A percentile compares a stretch with the other conserved stretches of the same genome.
Evolutionary conservation across 1,140 invertebrate genomes (phyloP).

Genomic region (Ceratina calcarata): DNA sequence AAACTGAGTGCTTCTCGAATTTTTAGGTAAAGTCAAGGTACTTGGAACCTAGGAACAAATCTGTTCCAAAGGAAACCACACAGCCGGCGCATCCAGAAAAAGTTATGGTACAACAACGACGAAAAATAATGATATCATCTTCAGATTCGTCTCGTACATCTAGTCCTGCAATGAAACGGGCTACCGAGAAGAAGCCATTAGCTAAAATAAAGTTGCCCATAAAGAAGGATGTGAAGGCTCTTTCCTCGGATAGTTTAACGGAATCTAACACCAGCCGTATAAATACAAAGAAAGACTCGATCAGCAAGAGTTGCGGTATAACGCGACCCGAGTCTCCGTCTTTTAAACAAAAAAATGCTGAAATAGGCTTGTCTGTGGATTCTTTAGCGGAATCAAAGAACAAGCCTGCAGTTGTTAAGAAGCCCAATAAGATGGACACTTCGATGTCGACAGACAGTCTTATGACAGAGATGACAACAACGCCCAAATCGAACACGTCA

Average conservation of each 20-base stretch:
- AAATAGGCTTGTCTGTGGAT: constrained; percentile 80
- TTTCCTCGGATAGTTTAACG: constrained; percentile 81
- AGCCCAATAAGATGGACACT: constrained; percentile 71
- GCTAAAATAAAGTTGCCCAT: constrained; percentile 76
- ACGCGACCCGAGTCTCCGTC: constrained; percentile 78
- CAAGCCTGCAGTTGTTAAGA: constrained; percentile 73
- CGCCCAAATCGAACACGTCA: constrained; percentile 69
- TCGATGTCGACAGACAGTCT: constrained; percentile 78
- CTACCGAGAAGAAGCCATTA: constrained; percentile 72
- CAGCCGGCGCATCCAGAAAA: constrained; percentile 69
- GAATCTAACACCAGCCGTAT: constrained; percentile 72
- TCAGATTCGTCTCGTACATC: constrained; percentile 85
- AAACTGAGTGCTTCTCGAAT: background rate
- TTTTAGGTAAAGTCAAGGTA: constrained; percentile 82
- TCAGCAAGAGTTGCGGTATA: constrained; percentile 77
- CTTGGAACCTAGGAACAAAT: constrained; percentile 80
- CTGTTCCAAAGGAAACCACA: constrained; percentile 66
- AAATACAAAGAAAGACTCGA: constrained; percentile 63
- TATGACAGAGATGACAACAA: constrained; percentile 71
- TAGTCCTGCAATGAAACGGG: constrained; percentile 84
- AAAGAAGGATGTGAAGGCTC: constrained; percentile 75
- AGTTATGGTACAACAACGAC: constrained; percentile 68
- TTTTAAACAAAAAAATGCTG: constrained; percentile 73
- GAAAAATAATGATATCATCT: constrained; percentile 81
- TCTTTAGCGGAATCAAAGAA: constrained; percentile 80